These are phyloP conservation scores for Syrmaticus mikado DNA, from an alignment of 2,113 vertebrate genomes.

Conservation along the genomic window DNA sequence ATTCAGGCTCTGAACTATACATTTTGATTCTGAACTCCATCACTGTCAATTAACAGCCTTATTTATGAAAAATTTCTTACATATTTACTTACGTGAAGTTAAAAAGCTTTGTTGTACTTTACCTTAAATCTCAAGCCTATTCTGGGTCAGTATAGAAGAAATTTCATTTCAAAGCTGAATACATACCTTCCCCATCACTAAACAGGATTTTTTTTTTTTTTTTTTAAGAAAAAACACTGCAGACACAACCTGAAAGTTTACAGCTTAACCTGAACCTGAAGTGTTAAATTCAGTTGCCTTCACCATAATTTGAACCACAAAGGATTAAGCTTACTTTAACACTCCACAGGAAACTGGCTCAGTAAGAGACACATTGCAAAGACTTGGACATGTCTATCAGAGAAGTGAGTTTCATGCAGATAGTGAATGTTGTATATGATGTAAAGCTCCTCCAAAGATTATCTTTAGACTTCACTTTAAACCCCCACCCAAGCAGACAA, in stretches of 20 bases:
- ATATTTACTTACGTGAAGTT: not conserved
- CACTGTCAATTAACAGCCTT: not conserved
- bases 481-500: not conserved
- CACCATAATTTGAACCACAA: not conserved
- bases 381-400: not conserved
- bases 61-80: not conserved
- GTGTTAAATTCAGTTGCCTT: not conserved
- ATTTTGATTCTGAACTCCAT: too few species aligned
- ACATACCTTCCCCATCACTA: not conserved
- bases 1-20: not conserved
- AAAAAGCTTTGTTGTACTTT: not conserved
- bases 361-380: not conserved
- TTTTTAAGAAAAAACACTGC: too few species aligned
- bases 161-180: not conserved
- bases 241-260: not conserved
- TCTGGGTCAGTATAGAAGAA: not conserved
- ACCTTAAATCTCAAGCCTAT: not conserved
- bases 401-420: not conserved
- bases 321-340: not conserved
- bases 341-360: not conserved
- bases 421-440: not conserved
- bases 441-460: not conserved
- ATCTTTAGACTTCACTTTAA: not conserved
- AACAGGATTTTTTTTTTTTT: not conserved
- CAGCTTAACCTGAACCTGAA: not conserved